Percentiles rank a stretch among this genome's conserved stretches.
Evolutionary conservation across 2,888 invertebrate genomes (phyloP).

Genomic region (Aporophyla lueneburgensis): DNA sequence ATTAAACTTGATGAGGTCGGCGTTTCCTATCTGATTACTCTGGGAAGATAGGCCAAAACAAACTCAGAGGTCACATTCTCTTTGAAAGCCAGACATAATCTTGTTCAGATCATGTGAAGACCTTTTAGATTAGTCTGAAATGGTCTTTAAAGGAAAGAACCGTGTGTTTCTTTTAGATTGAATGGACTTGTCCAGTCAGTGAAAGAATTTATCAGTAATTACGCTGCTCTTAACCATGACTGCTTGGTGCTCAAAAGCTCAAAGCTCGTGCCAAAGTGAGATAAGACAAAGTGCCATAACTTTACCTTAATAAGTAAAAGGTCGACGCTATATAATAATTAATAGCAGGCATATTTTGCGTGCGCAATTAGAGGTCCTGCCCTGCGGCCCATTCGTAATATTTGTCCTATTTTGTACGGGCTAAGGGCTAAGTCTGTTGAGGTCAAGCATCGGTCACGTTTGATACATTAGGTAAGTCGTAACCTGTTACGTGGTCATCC

Average conservation of each 20-base stretch:
- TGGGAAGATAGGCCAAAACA: too few species aligned
- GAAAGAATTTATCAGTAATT: too few species aligned
- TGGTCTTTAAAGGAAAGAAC: too few species aligned
- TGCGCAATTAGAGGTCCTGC: conserved; percentile 14
- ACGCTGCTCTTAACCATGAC: neutral
- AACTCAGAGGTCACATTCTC: too few species aligned
- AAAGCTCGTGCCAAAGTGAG: neutral
- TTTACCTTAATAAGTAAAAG: neutral
- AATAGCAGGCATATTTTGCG: conserved; percentile 6
- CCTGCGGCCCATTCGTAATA: conserved; percentile 9
- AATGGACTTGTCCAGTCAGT: too few species aligned
- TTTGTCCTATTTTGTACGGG: neutral
- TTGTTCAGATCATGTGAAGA: too few species aligned
- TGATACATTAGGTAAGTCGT: conserved; percentile 11
- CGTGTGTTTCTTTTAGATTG: too few species aligned
- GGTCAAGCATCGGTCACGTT: conserved; percentile 15
- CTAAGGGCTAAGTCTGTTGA: neutral
- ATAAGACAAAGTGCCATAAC: neutral
- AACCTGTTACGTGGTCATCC: conserved; percentile 3
- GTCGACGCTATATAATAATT: conserved; percentile 33
- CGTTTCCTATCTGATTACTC: too few species aligned
- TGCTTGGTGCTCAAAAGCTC: neutral
- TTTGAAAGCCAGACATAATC: too few species aligned
- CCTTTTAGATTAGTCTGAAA: too few species aligned
- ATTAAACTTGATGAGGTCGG: too few species aligned